Evolutionary conservation across 2,888 invertebrate species (phyloP), one percentile per base, ranked within the genome.

Genomic region (Pedicia rivosa): DNA sequence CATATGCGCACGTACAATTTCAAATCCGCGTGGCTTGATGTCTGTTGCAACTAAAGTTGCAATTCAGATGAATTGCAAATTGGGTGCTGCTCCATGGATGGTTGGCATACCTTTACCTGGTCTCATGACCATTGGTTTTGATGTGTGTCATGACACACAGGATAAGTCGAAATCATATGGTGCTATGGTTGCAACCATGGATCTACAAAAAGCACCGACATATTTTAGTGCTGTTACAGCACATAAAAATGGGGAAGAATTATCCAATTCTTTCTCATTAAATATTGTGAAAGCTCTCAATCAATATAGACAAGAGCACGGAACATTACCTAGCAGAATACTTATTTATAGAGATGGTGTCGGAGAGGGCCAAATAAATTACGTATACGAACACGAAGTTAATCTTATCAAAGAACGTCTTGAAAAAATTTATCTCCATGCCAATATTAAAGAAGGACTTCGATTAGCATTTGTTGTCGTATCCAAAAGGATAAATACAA

Each of bases 261-360:
- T 90, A 0, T 76, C 78, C 2, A 70, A 73, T 12, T 74, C 81
- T 47, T 70, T 91, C 47, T 64, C 72, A 1, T 52, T 70, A 1
- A 76, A 77, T 44, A 63, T 86, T 27, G 56, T 46, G 0, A 53
- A 48, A 39, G 58, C 59, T 1, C 30, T 61, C 0, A 52, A 51
- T 25, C 41, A 50, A 6, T 62, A 54, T 41, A 47, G 51, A 0
- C 45, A 48, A 0, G 42, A 47, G 2, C 53, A 58, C 36, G 52
- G 52, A 0, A 32, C 48, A 49, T 47, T 73, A 59, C 94, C 94
- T 0, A 63, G 67, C 0, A 68, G 73, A 1, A 81, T 95, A 33
- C 53, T 92, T 2, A 70, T 94, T 17, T 94, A 78, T 57, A 71
- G 95, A 12, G 94, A 95, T 56, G 95, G 92, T 14, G 92, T 95